Evolutionary conservation across 2,113 vertebrate species (phyloP).

Genomic region (Fregata magnificens): DNA sequence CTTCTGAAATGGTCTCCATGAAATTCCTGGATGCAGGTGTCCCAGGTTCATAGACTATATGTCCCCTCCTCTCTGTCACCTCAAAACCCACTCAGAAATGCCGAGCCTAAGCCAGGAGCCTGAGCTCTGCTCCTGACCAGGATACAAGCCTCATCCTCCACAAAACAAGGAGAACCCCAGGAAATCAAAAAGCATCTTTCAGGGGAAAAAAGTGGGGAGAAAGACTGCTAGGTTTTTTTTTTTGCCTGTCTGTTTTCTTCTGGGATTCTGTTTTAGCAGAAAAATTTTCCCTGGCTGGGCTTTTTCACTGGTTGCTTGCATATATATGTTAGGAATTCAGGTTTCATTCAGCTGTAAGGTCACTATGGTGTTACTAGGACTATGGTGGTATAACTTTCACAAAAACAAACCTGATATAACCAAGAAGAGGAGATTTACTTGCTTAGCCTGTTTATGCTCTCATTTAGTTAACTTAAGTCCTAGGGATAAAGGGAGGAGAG

Average conservation of each 20-base stretch:
- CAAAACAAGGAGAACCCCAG: background rate
- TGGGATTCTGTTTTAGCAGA: background rate
- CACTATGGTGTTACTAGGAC: background rate
- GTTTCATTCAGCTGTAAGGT: background rate
- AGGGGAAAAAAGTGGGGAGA: fast-evolving
- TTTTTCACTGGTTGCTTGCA: background rate
- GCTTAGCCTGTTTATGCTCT: background rate
- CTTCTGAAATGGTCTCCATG: background rate
- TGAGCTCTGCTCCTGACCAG: background rate
- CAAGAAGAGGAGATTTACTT: background rate
- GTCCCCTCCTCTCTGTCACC: background rate
- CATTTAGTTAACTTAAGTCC: background rate
- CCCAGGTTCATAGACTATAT: background rate
- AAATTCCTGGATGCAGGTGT: background rate
- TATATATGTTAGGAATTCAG: background rate
- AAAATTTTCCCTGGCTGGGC: background rate
- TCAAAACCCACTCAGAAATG: background rate
- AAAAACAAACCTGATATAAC: background rate
- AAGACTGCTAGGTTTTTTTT: background rate
- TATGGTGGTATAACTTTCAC: background rate
- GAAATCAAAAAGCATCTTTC: background rate
- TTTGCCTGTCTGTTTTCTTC: background rate
- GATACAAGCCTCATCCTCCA: background rate
- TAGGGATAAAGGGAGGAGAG: background rate
- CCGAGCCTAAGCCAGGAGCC: background rate